Percentiles rank a stretch among this genome's conserved stretches.
These are phyloP conservation scores for Lamellibrachia satsuma DNA, from an alignment of 2,888 invertebrate genomes.

Conservation along the genomic window DNA sequence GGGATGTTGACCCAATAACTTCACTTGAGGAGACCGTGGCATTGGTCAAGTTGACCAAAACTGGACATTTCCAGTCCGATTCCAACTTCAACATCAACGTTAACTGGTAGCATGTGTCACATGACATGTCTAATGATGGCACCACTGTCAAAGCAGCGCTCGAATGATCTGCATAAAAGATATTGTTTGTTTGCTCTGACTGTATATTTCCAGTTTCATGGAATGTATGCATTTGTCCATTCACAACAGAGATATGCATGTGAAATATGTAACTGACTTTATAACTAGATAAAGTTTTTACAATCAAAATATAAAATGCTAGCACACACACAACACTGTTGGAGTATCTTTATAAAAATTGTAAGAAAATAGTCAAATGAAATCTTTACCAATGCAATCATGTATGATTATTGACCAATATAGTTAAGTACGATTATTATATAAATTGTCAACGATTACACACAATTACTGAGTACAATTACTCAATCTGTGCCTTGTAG, in stretches of 20 bases:
- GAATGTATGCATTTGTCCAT: neutral
- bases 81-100: neutral
- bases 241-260: neutral
- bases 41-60: neutral
- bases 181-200: neutral
- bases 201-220: neutral
- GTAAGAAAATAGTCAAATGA: too few relatives aligned
- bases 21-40: neutral
- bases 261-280: neutral
- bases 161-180: neutral
- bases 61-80: conserved; percentile 1
- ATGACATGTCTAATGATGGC: neutral
- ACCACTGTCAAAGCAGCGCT: neutral
- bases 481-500: neutral
- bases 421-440: too few relatives aligned
- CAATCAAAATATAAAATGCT: too few relatives aligned
- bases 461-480: too few relatives aligned
- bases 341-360: too few relatives aligned
- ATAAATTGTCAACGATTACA: too few relatives aligned
- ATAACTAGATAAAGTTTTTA: too few relatives aligned
- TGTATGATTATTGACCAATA: too few relatives aligned
- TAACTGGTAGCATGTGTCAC: neutral
- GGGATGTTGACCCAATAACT: neutral
- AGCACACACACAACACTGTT: too few relatives aligned
- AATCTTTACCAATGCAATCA: too few relatives aligned